Evolutionary conservation across 2,113 vertebrate genomes (phyloP), one percentile per base, ranked within the genome.

Genomic region (Trachemys scripta): DNA sequence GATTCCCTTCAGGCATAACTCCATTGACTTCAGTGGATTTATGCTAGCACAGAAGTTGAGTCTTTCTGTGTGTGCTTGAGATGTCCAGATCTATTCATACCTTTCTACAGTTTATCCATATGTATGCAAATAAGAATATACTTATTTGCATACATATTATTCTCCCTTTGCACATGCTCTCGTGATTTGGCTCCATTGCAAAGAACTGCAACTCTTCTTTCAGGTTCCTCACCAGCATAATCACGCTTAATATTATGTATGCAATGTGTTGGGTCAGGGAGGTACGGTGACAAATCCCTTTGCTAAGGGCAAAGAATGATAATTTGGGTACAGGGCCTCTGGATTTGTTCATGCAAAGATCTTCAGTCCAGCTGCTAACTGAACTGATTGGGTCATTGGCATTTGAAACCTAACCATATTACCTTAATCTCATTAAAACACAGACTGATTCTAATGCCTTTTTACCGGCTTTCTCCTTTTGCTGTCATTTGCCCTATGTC

Each of bases 311-410:
- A 86, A 91, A 85, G 56, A 87, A 54, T 22, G 42, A 50, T 47
- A 14, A 82, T 72, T 90, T 62, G n/a, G 88, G 2, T 75, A 83
- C 84, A 69, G 13, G 3, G 45, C 19, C 51, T 78, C 65, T 76
- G 31, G 24, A 76, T 81, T 91, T 76, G 51, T 54, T 80, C 59
- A 51, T 78, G 27, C n/a, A 78, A 80, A 82, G 20, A n/a, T n/a
- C 78, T 94, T 51, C 69, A 94, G 82, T 83, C 88, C 42, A 91
- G 53, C 42, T 91, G 82, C 93, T 93, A 88, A 80, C 94, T 95
- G 94, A 97, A 19, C 53, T 78, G 53, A 85, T 93, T 84, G 78
- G 56, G 87, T 76, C 50, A 72, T 65, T 88, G 27, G 83, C 16
- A 85, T 54, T 53, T n/a, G 72, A 93, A 94, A 94, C 13, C 38